Evolutionary conservation across 2,113 vertebrate genomes (phyloP).

Genomic region (Pygoscelis adeliae): DNA sequence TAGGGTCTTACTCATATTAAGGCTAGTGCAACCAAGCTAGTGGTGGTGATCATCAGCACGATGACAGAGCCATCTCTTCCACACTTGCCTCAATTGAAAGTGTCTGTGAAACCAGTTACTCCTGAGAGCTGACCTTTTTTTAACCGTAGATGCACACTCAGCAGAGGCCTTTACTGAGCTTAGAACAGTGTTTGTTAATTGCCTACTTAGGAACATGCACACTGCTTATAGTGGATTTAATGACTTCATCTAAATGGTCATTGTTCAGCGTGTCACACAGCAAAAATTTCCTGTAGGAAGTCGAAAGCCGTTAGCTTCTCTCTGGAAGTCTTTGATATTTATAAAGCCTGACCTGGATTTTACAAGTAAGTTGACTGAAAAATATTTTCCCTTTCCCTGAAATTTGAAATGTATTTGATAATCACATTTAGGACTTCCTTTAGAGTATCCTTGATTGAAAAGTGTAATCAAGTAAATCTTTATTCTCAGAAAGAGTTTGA

Average conservation of each 20-base stretch:
- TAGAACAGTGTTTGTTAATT: neutral
- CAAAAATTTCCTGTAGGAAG: constrained; percentile 1
- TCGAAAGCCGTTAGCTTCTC: neutral
- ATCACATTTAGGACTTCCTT: neutral
- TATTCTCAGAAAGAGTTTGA: neutral
- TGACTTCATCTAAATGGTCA: neutral
- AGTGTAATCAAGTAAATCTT: neutral
- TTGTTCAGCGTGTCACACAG: neutral
- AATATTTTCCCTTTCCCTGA: neutral
- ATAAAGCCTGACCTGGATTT: neutral
- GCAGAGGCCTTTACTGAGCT: neutral
- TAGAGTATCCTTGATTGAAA: neutral
- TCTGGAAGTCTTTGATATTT: neutral
- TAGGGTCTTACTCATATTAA: neutral
- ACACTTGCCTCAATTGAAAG: neutral
- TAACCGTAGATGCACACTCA: neutral
- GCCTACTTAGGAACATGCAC: neutral
- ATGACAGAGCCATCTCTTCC: neutral
- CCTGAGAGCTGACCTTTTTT: neutral
- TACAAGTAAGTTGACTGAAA: neutral
- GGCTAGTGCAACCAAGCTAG: neutral
- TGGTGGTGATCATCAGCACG: neutral
- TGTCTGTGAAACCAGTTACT: neutral
- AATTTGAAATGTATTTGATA: neutral
- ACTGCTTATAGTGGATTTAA: neutral